Base-by-base conservation (phyloP, 2,113 vertebrate genomes). In the Otus sunia region DNA sequence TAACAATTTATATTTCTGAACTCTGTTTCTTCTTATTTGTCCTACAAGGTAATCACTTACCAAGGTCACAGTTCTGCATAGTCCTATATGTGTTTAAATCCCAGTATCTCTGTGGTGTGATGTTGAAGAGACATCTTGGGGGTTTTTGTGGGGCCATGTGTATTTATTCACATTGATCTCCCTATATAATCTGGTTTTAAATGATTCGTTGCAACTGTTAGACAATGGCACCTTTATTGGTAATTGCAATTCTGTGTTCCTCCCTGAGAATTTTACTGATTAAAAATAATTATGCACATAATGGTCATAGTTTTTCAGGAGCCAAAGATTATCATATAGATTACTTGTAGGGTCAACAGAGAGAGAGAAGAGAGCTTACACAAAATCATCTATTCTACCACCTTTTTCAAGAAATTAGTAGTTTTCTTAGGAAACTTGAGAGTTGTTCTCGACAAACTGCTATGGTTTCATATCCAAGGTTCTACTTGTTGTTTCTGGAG, bases 111-210 rank as follows among this genome's bases (percentile, higher is more conserved):
- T 76, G 53, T 37, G 43, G 13, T 37, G 41, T 17, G 53, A 58
- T 27, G 20, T 6, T 53, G 75, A 88, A 52, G 26, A 32, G 34
- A 72, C 7, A 27, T n/a, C 20, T 84, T n/a, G n/a, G 27, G 3
- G 6, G 1, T 3, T 50, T 27, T 62, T 45, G 12, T 77, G 6
- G 14, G 67, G 10, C 4, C 5, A 0, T 1, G 3, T 58, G 11
- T 58, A 12, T 63, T 82, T 77, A 37, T 19, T 64, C 34, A 55
- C 19, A 5, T 29, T 20, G 32, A 59, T 67, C 20, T n/a, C 30
- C 11, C 60, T 26, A 26, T 45, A 32, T 21, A 71, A 78, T 34
- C 32, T 52, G 15, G 9, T 71, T 87, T 87, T 26, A 75, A 67
- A 25, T 53, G 2, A n/a, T 37, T 41, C 3, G 0, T 84, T 77